Base-by-base conservation (phyloP, 2,888 invertebrate species). In the Malthinus flaveolus region DNA sequence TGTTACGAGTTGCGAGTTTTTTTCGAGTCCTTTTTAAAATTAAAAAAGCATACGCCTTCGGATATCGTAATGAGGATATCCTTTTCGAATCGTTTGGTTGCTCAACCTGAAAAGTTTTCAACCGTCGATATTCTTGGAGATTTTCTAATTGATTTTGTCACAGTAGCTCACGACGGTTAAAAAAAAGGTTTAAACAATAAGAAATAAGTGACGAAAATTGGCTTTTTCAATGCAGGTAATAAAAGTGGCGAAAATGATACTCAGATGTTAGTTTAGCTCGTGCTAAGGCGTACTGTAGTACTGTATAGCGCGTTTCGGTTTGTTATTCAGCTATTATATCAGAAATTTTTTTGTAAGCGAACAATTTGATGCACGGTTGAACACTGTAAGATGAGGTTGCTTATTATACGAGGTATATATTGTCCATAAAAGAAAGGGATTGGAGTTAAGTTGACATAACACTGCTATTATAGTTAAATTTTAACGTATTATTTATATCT, bases 31-130 rank as follows among this genome's bases (percentile, higher is more conserved):
- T 12, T 33, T 36, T 36, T 36, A 8, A n/a, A 36, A 36, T 11
- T n/a, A 1, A 36, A 36, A 10, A n/a, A 49, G 15, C 42, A 45
- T 32, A 44, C 34, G 45, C 13, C 33, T 52, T 10, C 23, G 23
- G 12, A 45, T 33, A 48, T 55, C 42, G 35, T 35, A 48, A 55
- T 49, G 10, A 55, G 55, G 55, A 55, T 49, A 55, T 55, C 55
- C 55, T 55, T 23, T 33, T 44, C n/a, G 44, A 45, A 55, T n/a
- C 55, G 55, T 39, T 44, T 55, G 55, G 35, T 12, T 45, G 49
- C 39, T 44, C 55, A 55, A 55, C 49, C 55, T 42, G 4, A 31
- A 32, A 48, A 9, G 23, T 36, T 47, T 49, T 23, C 35, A 44
- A 35, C 34, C 23, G 39, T 9, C 39, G 23, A 13, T 15, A n/a